phyloP scores from a whole-genome alignment of 1,140 invertebrate genomes.

The Theocolax elegans region DNA sequence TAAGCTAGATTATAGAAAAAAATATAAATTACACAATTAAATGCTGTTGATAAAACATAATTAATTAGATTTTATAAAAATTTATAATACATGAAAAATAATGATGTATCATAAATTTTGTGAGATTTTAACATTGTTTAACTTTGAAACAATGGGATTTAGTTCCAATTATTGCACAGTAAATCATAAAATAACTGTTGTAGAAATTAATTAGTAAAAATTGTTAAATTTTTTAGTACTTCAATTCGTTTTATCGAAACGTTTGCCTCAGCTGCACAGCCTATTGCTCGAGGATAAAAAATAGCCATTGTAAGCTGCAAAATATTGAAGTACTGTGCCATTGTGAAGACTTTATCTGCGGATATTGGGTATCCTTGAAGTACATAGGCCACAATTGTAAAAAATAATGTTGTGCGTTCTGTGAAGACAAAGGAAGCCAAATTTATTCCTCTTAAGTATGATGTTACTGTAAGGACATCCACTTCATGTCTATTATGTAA shows the following conservation, averaged over 20 bases:
- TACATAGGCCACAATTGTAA: slow-evolving; percentile 77
- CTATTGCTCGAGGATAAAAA: slow-evolving; percentile 75
- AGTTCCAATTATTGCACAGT: no score
- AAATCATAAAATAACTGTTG: neutral
- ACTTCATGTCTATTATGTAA: slow-evolving; percentile 71
- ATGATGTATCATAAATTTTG: neutral
- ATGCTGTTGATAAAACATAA: no score
- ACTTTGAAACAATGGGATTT: no score
- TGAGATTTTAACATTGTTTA: neutral
- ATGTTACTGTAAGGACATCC: slow-evolving; percentile 74
- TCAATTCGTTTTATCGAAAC: slow-evolving; percentile 75
- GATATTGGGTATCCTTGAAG: slow-evolving; percentile 72
- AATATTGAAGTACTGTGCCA: slow-evolving; percentile 80
- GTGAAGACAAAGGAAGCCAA: slow-evolving; percentile 75
- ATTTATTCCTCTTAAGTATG: slow-evolving; percentile 79
- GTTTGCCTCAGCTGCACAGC: slow-evolving; percentile 70
- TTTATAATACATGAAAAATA: neutral
- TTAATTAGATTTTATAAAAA: neutral
- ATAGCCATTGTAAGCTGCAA: slow-evolving; percentile 79
- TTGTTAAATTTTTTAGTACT: slow-evolving; percentile 57
- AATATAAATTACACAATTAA: neutral
- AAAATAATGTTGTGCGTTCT: slow-evolving; percentile 77
- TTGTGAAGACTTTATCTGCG: slow-evolving; percentile 78
- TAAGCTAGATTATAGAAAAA: neutral
- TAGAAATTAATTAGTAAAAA: no score